A percentile compares a stretch with the other conserved stretches of the same genome.
phyloP scores from a whole-genome alignment of 2,113 vertebrate genomes.

The Pomatostomus ruficeps region DNA sequence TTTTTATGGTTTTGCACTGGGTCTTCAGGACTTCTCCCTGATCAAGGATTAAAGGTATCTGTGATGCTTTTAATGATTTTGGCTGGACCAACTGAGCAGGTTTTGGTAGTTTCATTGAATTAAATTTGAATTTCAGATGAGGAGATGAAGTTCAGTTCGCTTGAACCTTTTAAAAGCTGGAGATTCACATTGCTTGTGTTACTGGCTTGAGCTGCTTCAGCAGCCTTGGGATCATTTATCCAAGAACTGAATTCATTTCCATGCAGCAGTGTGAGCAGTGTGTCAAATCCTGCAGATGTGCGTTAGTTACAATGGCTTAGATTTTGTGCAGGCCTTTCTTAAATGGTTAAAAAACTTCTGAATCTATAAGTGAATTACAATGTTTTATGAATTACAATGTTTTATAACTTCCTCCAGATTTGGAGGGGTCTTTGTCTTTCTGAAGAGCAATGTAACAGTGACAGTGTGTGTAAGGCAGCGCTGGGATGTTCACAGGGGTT shows the following conservation, averaged over 20 bases:
- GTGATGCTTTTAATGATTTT: neutral
- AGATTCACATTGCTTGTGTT: neutral
- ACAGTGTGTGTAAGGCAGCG: neutral
- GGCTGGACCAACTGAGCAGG: neutral
- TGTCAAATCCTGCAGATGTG: neutral
- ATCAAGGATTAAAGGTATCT: neutral
- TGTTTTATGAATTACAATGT: neutral
- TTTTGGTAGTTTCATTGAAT: neutral
- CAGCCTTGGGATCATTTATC: neutral
- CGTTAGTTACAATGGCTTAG: neutral
- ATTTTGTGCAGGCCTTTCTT: neutral
- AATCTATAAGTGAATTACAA: neutral
- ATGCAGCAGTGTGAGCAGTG: neutral
- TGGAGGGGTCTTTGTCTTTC: neutral
- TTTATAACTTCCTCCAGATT: neutral
- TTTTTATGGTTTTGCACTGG: neutral
- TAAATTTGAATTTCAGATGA: neutral
- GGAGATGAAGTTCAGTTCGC: neutral
- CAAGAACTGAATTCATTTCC: neutral
- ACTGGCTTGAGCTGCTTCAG: neutral
- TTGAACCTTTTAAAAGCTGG: neutral
- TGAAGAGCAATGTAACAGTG: neutral
- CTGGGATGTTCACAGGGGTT: neutral
- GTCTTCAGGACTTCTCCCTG: neutral
- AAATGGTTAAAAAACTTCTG: neutral